Conservation (phyloP, 2,888 invertebrate genomes). For the Thecocarcelia acutangulata region DNA sequence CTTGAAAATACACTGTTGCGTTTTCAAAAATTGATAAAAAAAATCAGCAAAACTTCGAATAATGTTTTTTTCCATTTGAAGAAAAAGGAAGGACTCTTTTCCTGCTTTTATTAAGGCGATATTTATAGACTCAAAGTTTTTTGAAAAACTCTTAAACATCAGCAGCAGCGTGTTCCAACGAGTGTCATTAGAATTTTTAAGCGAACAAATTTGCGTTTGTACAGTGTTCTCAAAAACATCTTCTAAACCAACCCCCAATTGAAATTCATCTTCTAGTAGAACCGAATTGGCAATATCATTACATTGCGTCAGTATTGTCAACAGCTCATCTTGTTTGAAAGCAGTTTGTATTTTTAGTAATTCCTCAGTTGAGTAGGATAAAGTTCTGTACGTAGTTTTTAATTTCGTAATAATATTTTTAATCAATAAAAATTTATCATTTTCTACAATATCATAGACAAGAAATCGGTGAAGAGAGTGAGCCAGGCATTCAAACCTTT, state of each 20-base stretch:
- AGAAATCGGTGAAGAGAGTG: too few species aligned
- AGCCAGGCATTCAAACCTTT: constrained; percentile 36
- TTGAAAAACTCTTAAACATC: constrained; percentile 27
- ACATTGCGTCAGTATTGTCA: constrained; percentile 4
- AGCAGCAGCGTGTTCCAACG: constrained; percentile 38
- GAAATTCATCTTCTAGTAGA: constrained; percentile 25
- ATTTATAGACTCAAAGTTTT: constrained; percentile 37
- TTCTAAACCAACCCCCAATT: neutral
- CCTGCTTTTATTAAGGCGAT: constrained; percentile 32
- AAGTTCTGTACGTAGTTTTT: too few species aligned
- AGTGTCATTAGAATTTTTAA: constrained; percentile 46
- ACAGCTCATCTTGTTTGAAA: constrained; percentile 6
- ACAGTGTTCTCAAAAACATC: neutral
- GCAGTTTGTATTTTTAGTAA: neutral
- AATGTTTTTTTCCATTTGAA: constrained; percentile 32
- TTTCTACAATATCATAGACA: constrained; percentile 27
- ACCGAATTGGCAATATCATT: constrained; percentile 15
- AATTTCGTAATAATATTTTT: too few species aligned
- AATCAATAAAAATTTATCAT: too few species aligned
- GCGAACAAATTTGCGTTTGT: constrained; percentile 2
- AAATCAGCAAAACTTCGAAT: constrained; percentile 18
- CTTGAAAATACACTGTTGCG: constrained; percentile 33
- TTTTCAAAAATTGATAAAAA: constrained; percentile 38
- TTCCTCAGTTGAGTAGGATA: constrained; percentile 29
- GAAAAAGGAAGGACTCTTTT: constrained; percentile 23